phyloP scores from a whole-genome alignment of 2,113 vertebrate species.

The Notothenia rossii region DNA sequence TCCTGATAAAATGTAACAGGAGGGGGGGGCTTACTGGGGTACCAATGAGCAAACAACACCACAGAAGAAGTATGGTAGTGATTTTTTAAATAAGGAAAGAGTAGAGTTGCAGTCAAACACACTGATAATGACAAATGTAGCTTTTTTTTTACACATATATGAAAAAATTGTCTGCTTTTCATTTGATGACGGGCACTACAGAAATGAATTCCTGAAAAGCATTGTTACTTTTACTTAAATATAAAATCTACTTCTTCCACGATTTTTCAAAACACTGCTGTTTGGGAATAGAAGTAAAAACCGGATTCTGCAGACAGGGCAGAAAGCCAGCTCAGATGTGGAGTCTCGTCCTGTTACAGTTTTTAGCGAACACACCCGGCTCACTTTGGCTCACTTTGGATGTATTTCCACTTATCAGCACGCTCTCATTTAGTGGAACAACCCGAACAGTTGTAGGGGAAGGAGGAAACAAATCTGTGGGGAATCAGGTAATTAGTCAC shows the following conservation, averaged over 20 bases:
- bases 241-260: too few relatives aligned
- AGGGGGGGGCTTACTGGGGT: background rate
- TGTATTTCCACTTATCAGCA: slow-evolving; percentile 64
- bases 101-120: background rate
- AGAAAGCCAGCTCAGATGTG: background rate
- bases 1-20: background rate
- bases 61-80: slow-evolving; percentile 7
- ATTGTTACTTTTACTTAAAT: slow-evolving; percentile 1
- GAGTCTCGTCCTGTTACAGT: slow-evolving; percentile 9
- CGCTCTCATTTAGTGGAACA: slow-evolving; percentile 75
- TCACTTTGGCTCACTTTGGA: slow-evolving; percentile 61
- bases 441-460: slow-evolving; percentile 75
- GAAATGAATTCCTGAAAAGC: slow-evolving; percentile 40
- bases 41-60: slow-evolving; percentile 5
- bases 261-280: too few relatives aligned
- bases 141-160: too few relatives aligned
- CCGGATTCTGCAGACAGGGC: background rate
- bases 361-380: slow-evolving; percentile 10
- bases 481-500: slow-evolving; percentile 81
- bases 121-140: too few relatives aligned
- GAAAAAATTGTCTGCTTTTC: slow-evolving; percentile 13
- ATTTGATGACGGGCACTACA: slow-evolving; percentile 34
- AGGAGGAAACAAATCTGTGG: slow-evolving; percentile 77
- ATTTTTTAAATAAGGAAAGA: slow-evolving; percentile 10
- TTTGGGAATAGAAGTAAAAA: background rate